Percentiles rank a stretch among this genome's conserved stretches.
Conservation (phyloP, 1,140 invertebrate genomes). For the Lamellibrachia luymesi region DNA sequence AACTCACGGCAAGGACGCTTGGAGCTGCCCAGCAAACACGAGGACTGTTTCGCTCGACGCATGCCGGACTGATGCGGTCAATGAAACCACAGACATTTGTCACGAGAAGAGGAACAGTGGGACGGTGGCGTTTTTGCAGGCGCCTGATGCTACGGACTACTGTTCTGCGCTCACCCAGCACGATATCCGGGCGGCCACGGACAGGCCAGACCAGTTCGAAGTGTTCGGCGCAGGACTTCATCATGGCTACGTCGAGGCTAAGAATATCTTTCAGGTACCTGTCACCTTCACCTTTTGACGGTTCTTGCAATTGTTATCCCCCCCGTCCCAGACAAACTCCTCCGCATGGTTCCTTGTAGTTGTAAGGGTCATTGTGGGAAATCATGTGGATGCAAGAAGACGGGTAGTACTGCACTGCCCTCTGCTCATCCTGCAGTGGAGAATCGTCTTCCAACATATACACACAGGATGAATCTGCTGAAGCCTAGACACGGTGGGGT, state of each 20-base stretch:
- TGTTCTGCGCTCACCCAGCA: not conserved
- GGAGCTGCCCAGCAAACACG: not conserved
- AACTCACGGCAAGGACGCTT: not conserved
- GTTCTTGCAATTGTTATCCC: not conserved
- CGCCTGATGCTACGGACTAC: not conserved
- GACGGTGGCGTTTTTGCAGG: not conserved
- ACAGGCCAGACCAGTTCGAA: constrained; percentile 20
- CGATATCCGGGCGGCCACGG: not conserved
- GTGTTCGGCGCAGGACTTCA: constrained; percentile 39
- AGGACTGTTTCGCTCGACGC: not conserved
- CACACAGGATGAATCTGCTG: no score
- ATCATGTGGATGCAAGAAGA: no score
- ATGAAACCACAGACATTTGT: not conserved
- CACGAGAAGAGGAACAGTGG: not conserved
- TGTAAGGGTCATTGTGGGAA: no score
- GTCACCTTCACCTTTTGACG: not conserved
- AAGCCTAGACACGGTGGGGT: no score
- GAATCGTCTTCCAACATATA: no score
- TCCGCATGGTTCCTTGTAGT: no score
- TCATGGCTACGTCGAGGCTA: constrained; percentile 39
- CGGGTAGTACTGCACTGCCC: no score
- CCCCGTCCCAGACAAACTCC: no score
- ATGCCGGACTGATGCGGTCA: not conserved
- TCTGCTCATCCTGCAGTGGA: no score
- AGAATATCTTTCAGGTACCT: constrained; percentile 47